Evolutionary conservation across 2,113 vertebrate species (phyloP).

Genomic region (Anarrhichthys ocellatus): DNA sequence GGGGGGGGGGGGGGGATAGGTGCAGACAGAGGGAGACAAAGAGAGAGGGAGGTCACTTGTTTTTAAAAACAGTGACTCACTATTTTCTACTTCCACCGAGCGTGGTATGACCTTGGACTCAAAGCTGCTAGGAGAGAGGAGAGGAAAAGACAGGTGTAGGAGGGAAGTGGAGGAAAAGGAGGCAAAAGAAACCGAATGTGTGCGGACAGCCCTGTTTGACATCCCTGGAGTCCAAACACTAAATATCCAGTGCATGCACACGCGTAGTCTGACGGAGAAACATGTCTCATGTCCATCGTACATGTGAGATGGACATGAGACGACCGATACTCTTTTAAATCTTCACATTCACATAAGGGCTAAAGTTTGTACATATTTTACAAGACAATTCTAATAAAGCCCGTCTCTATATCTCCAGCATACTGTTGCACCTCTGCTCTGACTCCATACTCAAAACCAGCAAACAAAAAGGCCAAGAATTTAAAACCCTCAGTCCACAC

Average conservation of each 20-base stretch:
- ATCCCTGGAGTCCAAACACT: not conserved
- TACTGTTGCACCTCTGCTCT: not conserved
- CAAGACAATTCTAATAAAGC: not conserved
- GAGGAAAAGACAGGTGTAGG: not conserved
- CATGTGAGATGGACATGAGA: not conserved
- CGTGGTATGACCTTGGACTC: slow-evolving; percentile 45
- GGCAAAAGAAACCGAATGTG: not conserved
- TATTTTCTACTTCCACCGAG: slow-evolving; percentile 25
- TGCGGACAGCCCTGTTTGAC: not conserved
- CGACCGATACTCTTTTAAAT: not conserved
- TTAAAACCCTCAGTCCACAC: slow-evolving; percentile 8
- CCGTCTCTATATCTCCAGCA: not conserved
- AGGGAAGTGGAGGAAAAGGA: not conserved
- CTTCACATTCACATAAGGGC: not conserved
- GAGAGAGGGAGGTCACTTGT: slow-evolving; percentile 44
- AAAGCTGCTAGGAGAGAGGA: not conserved
- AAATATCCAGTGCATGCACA: not conserved
- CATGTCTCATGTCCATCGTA: not conserved
- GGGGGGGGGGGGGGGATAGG: not conserved
- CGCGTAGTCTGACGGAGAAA: not conserved
- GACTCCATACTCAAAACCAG: slow-evolving; percentile 15
- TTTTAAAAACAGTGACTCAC: slow-evolving; percentile 68
- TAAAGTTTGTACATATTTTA: not conserved
- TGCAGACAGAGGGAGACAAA: slow-evolving; percentile 30
- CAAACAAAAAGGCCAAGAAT: slow-evolving; percentile 39